These are phyloP conservation scores for Eupithecia subfuscata DNA, from an alignment of 2,888 invertebrate species.

Conservation along the genomic window DNA sequence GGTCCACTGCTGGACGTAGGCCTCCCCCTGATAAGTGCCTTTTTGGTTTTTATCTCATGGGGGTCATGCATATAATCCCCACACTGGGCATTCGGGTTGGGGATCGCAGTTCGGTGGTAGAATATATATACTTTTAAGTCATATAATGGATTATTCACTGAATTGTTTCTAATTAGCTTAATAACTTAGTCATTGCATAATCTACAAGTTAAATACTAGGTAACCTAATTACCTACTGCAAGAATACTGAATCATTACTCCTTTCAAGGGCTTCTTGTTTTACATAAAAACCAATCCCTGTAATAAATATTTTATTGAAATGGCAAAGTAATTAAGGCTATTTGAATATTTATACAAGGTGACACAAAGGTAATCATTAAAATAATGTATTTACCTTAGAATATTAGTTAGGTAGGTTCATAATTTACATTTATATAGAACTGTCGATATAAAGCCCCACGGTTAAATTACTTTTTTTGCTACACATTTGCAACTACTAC, in stretches of 20 bases:
- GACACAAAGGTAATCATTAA: not conserved
- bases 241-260: not conserved
- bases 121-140: too few species aligned
- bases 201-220: not conserved
- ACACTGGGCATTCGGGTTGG: too few species aligned
- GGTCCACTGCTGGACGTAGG: too few species aligned
- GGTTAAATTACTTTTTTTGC: too few species aligned
- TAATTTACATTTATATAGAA: not conserved
- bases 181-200: not conserved
- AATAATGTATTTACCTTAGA: not conserved
- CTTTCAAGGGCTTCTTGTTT: slow-evolving; percentile 1
- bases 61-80: too few species aligned
- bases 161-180: too few species aligned
- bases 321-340: not conserved
- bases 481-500: too few species aligned
- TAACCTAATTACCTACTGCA: not conserved
- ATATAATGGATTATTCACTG: too few species aligned
- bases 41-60: too few species aligned
- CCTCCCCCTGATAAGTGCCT: too few species aligned
- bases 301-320: not conserved
- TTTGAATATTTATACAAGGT: not conserved
- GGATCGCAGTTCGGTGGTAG: too few species aligned
- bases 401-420: not conserved
- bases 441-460: too few species aligned
- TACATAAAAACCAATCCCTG: not conserved